Conservation (phyloP, 2,888 invertebrate species). For the Cryptops parisi region DNA sequence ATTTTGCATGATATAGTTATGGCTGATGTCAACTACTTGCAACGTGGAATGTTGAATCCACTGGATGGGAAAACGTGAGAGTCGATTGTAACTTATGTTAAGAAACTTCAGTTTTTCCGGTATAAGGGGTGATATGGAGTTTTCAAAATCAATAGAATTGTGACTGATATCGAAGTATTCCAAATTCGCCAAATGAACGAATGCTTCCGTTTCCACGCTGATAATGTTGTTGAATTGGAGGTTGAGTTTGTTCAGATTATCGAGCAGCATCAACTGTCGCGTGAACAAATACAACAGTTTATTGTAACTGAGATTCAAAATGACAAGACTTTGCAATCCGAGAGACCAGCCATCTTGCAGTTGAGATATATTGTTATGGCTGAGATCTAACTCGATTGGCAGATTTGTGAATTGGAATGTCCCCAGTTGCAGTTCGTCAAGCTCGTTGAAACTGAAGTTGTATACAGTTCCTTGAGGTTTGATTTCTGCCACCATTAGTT, state of each 20-base stretch:
- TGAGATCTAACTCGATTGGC: not conserved
- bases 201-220: not conserved
- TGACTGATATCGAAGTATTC: not conserved
- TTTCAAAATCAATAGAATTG: not conserved
- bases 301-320: constrained; percentile 4
- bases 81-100: constrained; percentile 44
- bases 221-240: constrained; percentile 1
- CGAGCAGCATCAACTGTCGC: not conserved
- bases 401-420: not conserved
- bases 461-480: not conserved
- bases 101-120: constrained; percentile 31
- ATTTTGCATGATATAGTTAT: constrained; percentile 23
- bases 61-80: constrained; percentile 32
- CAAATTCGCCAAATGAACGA: not conserved
- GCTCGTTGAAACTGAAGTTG: constrained; percentile 2
- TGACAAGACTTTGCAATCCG: not conserved
- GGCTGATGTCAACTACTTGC: constrained; percentile 17
- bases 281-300: not conserved
- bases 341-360: not conserved
- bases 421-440: not conserved
- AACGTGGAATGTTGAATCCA: constrained; percentile 13
- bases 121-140: not conserved
- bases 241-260: not conserved
- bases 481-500: not conserved
- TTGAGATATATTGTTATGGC: constrained; percentile 1